Evolutionary conservation across 2,113 vertebrate species (phyloP).

Genomic region (Pluvialis apricaria): DNA sequence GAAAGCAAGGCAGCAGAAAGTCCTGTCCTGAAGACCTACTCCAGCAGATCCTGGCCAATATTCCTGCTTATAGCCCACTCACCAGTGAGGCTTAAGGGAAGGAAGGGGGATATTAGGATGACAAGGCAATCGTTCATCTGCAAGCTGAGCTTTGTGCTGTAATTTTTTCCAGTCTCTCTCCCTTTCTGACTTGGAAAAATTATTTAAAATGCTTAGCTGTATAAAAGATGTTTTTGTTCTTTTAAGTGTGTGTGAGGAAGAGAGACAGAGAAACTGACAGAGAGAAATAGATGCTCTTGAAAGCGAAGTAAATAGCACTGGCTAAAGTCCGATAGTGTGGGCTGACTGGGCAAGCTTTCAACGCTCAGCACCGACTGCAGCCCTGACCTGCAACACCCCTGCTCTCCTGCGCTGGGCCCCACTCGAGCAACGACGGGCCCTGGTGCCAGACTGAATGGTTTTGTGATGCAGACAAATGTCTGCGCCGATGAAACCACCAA

Average conservation of each 20-base stretch:
- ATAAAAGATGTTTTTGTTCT: conserved; percentile 60
- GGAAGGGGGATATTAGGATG: conserved; percentile 15
- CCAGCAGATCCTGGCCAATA: neutral
- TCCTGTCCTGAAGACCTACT: neutral
- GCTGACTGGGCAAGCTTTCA: conserved; percentile 65
- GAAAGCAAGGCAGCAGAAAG: neutral
- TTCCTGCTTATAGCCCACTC: neutral
- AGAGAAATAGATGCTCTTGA: conserved; percentile 64
- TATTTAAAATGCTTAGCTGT: conserved; percentile 43
- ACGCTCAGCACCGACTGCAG: conserved; percentile 34
- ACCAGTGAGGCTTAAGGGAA: neutral
- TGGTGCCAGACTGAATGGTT: conserved; percentile 48
- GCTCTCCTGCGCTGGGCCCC: conserved; percentile 58
- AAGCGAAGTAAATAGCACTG: conserved; percentile 63
- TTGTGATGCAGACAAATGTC: conserved; percentile 51
- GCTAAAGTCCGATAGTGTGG: conserved; percentile 55
- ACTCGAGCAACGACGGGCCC: conserved; percentile 22
- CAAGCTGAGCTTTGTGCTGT: conserved; percentile 20
- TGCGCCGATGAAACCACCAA: conserved; percentile 36
- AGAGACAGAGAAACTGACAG: conserved; percentile 26
- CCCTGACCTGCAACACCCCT: conserved; percentile 66
- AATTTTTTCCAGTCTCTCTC: conserved; percentile 53
- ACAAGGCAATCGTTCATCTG: conserved; percentile 48
- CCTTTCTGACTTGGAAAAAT: conserved; percentile 45
- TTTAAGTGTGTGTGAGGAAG: conserved; percentile 21